phyloP scores from a whole-genome alignment of 1,140 invertebrate genomes.

The Pygmarrhopalites habei region DNA sequence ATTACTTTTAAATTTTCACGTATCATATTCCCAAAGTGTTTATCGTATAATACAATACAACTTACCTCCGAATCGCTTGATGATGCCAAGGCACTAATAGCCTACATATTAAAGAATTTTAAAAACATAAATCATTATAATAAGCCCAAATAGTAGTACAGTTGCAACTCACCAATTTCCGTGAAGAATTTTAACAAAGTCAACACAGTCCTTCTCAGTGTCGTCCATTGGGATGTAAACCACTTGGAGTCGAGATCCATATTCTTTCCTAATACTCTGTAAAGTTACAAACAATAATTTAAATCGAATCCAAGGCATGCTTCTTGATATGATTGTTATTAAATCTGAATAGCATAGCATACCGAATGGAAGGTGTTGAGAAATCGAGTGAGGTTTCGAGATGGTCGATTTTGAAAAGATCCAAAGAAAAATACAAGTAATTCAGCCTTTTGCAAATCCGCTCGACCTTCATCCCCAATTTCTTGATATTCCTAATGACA shows the following conservation, averaged over 20 bases:
- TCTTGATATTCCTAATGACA: too few relatives aligned
- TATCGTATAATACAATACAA: background rate
- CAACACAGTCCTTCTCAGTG: background rate
- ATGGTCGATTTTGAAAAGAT: constrained; percentile 2
- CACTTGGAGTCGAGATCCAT: background rate
- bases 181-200: background rate
- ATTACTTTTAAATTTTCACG: background rate
- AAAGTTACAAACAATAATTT: background rate
- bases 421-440: background rate
- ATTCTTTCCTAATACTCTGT: background rate
- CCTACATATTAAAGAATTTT: too few relatives aligned
- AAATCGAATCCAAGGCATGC: too few relatives aligned
- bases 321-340: too few relatives aligned
- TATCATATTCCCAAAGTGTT: background rate
- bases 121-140: background rate
- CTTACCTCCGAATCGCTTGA: background rate
- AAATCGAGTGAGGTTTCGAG: background rate
- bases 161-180: background rate
- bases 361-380: background rate
- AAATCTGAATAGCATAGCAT: too few relatives aligned
- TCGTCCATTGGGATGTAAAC: constrained; percentile 1
- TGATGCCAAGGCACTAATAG: too few relatives aligned
- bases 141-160: background rate
- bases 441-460: constrained; percentile 3
- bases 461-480: background rate